A percentile compares a stretch with the other conserved stretches of the same genome.
These are phyloP conservation scores for Pimpla rufipes DNA, from an alignment of 2,888 invertebrate species.

Conservation along the genomic window DNA sequence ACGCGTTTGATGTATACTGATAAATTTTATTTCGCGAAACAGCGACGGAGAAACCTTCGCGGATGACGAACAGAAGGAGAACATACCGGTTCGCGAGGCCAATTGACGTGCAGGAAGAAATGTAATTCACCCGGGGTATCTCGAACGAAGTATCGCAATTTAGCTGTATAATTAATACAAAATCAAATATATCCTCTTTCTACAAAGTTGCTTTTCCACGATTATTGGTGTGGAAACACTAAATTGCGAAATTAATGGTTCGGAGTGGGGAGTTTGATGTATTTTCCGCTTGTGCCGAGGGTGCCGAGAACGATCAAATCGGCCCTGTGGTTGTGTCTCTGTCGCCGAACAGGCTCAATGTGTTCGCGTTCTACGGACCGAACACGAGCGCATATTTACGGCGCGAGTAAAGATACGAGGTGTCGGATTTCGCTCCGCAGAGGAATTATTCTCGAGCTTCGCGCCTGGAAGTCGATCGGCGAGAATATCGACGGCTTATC, in stretches of 20 bases:
- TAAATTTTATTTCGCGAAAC: neutral
- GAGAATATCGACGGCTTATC: neutral
- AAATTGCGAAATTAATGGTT: neutral
- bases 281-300: too few species aligned
- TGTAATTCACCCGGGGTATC: neutral
- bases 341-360: neutral
- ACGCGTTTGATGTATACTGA: too few species aligned
- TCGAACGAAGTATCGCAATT: neutral
- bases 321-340: too few species aligned
- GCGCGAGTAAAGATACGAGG: neutral
- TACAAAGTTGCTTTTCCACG: too few species aligned
- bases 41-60: neutral
- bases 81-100: neutral
- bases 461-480: too few species aligned
- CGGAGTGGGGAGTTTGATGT: too few species aligned
- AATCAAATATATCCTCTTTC: neutral
- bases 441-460: too few species aligned
- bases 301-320: too few species aligned
- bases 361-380: neutral
- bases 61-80: neutral
- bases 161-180: conserved; percentile 5
- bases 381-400: neutral
- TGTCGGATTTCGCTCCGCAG: neutral
- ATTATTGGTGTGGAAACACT: neutral
- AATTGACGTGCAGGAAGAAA: neutral